Conservation (phyloP, 2,888 invertebrate genomes). For the Bugulina stolonifera region DNA sequence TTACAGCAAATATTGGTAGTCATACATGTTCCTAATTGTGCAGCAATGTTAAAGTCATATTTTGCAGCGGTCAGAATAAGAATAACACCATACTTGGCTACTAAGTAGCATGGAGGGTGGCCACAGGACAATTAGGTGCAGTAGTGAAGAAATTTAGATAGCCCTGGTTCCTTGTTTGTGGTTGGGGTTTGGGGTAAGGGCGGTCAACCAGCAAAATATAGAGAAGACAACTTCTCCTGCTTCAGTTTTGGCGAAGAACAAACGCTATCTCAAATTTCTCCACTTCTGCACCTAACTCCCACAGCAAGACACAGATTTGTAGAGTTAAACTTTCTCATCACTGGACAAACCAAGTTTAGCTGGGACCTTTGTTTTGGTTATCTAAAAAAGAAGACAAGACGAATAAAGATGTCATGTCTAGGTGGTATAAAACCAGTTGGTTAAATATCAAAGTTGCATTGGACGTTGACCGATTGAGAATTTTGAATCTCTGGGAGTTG, state of each 20-base stretch:
- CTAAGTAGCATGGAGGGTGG: not conserved
- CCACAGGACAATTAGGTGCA: no score
- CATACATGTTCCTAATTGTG: not conserved
- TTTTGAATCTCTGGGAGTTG: no score
- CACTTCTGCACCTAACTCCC: no score
- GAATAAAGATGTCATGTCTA: not conserved
- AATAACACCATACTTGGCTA: not conserved
- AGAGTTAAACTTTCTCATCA: conserved; percentile 3
- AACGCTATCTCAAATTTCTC: no score
- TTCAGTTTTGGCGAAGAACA: no score
- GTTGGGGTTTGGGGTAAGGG: no score
- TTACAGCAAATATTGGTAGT: not conserved
- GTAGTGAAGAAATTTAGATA: no score
- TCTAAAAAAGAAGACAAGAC: not conserved
- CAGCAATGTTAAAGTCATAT: not conserved
- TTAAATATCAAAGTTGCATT: not conserved
- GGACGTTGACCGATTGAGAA: no score
- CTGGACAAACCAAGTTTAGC: not conserved
- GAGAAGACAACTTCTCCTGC: no score
- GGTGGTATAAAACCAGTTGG: not conserved
- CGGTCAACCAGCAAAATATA: no score
- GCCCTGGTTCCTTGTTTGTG: no score
- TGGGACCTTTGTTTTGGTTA: not conserved
- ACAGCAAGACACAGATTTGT: conserved; percentile 24
- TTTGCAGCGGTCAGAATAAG: not conserved